Evolutionary conservation across 2,113 vertebrate species (phyloP).

Genomic region (Sinocyclocheilus rhinocerous): DNA sequence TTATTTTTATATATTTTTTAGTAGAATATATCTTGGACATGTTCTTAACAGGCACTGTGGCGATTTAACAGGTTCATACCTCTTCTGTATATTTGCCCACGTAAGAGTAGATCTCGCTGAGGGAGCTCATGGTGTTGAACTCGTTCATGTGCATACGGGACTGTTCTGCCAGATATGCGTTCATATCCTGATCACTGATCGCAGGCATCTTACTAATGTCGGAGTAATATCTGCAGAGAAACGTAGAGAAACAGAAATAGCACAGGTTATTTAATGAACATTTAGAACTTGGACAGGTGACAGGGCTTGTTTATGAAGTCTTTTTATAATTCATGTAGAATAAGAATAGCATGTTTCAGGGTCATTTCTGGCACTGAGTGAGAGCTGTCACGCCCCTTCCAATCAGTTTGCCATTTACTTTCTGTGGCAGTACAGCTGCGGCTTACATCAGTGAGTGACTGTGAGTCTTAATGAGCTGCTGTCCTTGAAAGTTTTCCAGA

Average conservation of each 20-base stretch:
- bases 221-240: constrained; percentile 88
- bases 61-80: constrained; percentile 70
- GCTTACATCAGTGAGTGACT: constrained; percentile 26
- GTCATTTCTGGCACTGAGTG: constrained; percentile 22
- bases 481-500: constrained; percentile 55
- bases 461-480: constrained; percentile 49
- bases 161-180: constrained; percentile 96
- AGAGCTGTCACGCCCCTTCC: constrained; percentile 22
- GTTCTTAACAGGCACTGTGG: neutral
- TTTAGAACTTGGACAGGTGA: constrained; percentile 10
- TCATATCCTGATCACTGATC: constrained; percentile 99
- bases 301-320: neutral
- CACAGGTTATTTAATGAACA: neutral
- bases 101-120: constrained; percentile 98
- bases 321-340: neutral
- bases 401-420: constrained; percentile 21
- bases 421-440: constrained; percentile 23
- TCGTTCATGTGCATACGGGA: constrained; percentile 98
- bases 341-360: neutral
- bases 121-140: constrained; percentile 97
- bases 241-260: constrained; percentile 39
- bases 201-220: constrained; percentile 97
- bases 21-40: neutral
- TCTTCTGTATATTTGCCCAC: constrained; percentile 98
- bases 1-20: neutral